Evolutionary conservation across 2,113 vertebrate genomes (phyloP).

Genomic region (Cebidichthys violaceus): DNA sequence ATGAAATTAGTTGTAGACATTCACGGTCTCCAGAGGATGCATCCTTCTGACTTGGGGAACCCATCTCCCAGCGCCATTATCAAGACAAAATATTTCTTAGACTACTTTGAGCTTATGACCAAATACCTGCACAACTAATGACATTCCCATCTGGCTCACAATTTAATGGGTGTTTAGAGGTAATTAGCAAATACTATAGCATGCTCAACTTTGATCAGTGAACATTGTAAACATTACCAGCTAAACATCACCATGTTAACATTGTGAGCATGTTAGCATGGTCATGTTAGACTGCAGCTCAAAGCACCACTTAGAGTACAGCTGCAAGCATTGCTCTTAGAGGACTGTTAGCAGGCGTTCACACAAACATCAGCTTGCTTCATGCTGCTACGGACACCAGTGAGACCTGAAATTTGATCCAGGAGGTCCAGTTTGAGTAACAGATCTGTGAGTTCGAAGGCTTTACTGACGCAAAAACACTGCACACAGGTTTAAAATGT

Average conservation of each 20-base stretch:
- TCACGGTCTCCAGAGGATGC: background rate
- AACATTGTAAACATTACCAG: background rate
- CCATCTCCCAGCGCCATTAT: background rate
- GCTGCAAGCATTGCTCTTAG: too few relatives aligned
- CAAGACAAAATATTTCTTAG: background rate
- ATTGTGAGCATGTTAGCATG: background rate
- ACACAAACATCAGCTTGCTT: background rate
- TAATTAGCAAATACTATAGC: background rate
- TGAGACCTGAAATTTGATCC: background rate
- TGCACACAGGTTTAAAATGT: background rate
- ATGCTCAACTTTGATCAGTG: background rate
- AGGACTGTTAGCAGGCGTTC: background rate
- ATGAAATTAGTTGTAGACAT: background rate
- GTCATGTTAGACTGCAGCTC: background rate
- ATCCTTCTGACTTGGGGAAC: background rate
- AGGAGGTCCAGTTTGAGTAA: background rate
- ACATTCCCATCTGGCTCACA: background rate
- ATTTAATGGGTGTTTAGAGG: background rate
- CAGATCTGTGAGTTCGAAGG: background rate
- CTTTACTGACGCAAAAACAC: background rate
- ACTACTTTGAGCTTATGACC: background rate
- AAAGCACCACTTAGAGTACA: background rate
- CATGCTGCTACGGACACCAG: background rate
- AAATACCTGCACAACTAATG: background rate
- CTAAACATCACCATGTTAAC: background rate